These are phyloP conservation scores for Semibalanus balanoides DNA, from an alignment of 1,140 invertebrate species.

Conservation along the genomic window DNA sequence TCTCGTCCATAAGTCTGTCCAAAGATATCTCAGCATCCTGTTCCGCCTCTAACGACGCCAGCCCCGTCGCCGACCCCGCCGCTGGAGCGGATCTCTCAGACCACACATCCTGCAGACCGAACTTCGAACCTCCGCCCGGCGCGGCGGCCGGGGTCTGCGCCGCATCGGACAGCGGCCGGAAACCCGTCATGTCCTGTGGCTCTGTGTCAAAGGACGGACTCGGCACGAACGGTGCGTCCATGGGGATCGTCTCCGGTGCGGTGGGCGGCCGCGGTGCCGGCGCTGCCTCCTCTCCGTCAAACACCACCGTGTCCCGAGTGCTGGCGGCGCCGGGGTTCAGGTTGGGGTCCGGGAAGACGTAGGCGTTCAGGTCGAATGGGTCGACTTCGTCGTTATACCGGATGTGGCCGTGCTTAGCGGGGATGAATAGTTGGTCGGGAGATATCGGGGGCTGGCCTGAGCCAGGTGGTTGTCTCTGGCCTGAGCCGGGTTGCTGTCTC, in stretches of 20 bases:
- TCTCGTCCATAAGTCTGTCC: not conserved
- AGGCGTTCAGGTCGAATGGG: not conserved
- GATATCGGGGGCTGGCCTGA: not conserved
- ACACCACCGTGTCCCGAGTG: not conserved
- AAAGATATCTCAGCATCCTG: not conserved
- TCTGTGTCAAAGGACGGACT: not conserved
- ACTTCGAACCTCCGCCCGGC: not conserved
- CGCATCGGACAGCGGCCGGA: not conserved
- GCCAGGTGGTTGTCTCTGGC: too few relatives aligned
- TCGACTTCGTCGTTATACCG: not conserved
- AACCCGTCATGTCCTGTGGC: not conserved
- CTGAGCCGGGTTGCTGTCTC: too few relatives aligned
- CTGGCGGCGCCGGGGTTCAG: not conserved
- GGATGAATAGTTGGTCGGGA: not conserved
- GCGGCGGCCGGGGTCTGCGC: not conserved
- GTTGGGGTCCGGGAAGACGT: not conserved
- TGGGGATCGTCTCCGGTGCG: not conserved
- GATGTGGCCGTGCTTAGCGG: not conserved
- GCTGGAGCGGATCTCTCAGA: too few relatives aligned
- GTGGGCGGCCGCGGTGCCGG: not conserved
- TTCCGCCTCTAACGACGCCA: too few relatives aligned
- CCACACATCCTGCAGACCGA: not conserved
- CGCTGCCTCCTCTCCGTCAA: not conserved
- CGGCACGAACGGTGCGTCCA: not conserved
- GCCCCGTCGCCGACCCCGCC: too few relatives aligned